Evolutionary conservation across 2,888 invertebrate species (phyloP).

Genomic region (Panzeria rudis): DNA sequence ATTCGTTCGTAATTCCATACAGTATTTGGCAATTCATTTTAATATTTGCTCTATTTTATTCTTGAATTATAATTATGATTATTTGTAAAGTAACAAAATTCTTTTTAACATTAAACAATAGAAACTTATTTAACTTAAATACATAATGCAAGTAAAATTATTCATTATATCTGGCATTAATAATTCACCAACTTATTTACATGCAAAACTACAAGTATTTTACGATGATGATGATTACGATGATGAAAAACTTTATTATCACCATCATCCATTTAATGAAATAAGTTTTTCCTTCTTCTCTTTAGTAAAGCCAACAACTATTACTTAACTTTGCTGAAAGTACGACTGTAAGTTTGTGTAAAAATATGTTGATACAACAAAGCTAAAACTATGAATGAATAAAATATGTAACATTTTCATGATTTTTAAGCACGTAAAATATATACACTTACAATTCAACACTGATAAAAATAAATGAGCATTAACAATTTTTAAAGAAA

Average conservation of each 20-base stretch:
- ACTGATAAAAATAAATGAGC: neutral
- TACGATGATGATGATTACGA: neutral
- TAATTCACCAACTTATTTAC: conserved; percentile 51
- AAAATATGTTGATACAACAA: neutral
- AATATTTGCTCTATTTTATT: too few relatives aligned
- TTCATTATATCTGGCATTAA: conserved; percentile 35
- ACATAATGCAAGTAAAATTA: conserved; percentile 28
- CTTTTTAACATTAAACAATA: neutral
- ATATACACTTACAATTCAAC: neutral
- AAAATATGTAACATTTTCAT: conserved; percentile 24
- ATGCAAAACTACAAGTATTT: conserved; percentile 31
- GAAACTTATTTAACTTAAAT: conserved; percentile 34
- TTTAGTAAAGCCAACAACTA: conserved; percentile 15
- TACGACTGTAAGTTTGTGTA: neutral
- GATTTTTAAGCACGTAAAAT: neutral
- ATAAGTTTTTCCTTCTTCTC: conserved; percentile 41
- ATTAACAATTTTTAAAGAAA: neutral
- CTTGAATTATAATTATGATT: too few relatives aligned
- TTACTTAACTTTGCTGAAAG: conserved; percentile 1
- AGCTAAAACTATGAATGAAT: conserved; percentile 40
- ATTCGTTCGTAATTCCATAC: too few relatives aligned
- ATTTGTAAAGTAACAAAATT: too few relatives aligned
- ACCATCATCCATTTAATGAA: conserved; percentile 54
- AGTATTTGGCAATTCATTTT: too few relatives aligned
- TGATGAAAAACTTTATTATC: conserved; percentile 28